A percentile compares a stretch with the other conserved stretches of the same genome.
Evolutionary conservation across 2,888 invertebrate species (phyloP).

Genomic region (Nudaria mundana): DNA sequence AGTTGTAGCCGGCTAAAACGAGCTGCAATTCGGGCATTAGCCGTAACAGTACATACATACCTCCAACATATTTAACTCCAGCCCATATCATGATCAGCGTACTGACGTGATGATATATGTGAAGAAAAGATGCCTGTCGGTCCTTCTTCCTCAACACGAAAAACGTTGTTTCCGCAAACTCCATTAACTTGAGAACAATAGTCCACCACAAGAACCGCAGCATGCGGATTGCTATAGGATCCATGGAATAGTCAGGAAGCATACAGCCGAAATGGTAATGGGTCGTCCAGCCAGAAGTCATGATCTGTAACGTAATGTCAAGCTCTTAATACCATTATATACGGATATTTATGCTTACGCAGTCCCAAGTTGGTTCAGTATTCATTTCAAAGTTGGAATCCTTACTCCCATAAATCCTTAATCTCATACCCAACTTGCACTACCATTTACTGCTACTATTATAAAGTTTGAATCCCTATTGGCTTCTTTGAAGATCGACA

Average conservation of each 20-base stretch:
- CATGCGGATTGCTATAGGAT: conserved; percentile 82
- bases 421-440: not conserved
- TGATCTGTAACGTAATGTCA: conserved; percentile 70
- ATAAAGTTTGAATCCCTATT: too few relatives aligned
- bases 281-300: conserved; percentile 84
- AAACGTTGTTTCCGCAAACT: conserved; percentile 86
- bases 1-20: too few relatives aligned
- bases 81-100: conserved; percentile 83
- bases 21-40: too few relatives aligned
- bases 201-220: conserved; percentile 82
- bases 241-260: conserved; percentile 85
- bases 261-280: conserved; percentile 84
- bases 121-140: conserved; percentile 86
- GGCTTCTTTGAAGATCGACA: too few relatives aligned
- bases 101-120: conserved; percentile 87
- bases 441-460: too few relatives aligned
- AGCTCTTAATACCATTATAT: too few relatives aligned
- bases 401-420: not conserved
- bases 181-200: conserved; percentile 83
- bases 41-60: too few relatives aligned
- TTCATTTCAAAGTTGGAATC: not conserved
- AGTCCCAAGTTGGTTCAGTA: not conserved
- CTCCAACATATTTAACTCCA: conserved; percentile 83
- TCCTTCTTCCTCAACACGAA: conserved; percentile 87
- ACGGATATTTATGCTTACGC: too few relatives aligned